Evolutionary conservation across 2,888 invertebrate species (phyloP).

Genomic region (Labia minor): DNA sequence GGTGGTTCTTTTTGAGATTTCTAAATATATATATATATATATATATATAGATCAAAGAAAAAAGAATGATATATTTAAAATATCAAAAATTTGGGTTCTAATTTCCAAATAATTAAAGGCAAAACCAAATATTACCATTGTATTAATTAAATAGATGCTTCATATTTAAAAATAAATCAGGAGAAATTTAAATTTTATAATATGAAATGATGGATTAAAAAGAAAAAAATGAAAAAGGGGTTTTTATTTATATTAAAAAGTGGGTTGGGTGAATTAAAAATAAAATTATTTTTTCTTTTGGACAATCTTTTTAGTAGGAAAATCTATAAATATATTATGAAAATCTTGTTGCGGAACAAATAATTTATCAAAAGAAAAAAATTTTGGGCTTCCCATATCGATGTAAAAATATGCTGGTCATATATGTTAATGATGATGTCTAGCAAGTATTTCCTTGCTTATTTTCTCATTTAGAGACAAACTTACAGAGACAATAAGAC

Average conservation of each 20-base stretch:
- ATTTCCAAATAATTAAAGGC: neutral
- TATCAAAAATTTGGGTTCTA: neutral
- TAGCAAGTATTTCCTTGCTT: neutral
- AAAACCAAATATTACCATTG: neutral
- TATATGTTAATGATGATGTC: neutral
- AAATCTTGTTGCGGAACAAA: conserved; percentile 13
- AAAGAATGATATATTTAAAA: neutral
- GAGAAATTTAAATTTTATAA: neutral
- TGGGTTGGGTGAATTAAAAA: neutral
- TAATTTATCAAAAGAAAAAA: conserved; percentile 2
- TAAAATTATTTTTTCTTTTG: neutral
- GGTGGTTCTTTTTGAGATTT: neutral
- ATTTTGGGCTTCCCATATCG: neutral
- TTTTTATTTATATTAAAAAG: neutral
- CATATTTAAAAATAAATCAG: neutral
- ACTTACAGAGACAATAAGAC: neutral
- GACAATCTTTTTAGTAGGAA: neutral
- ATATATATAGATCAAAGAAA: neutral
- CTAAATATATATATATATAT: neutral
- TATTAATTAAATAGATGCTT: neutral
- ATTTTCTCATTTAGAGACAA: neutral
- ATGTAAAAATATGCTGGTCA: neutral
- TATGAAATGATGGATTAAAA: neutral
- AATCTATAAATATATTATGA: neutral
- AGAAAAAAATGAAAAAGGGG: neutral